Evolutionary conservation across 92 coral and sea anemone species (phyloP), one percentile per base, ranked within the genome.

Genomic region (Paragorgia papillata): DNA sequence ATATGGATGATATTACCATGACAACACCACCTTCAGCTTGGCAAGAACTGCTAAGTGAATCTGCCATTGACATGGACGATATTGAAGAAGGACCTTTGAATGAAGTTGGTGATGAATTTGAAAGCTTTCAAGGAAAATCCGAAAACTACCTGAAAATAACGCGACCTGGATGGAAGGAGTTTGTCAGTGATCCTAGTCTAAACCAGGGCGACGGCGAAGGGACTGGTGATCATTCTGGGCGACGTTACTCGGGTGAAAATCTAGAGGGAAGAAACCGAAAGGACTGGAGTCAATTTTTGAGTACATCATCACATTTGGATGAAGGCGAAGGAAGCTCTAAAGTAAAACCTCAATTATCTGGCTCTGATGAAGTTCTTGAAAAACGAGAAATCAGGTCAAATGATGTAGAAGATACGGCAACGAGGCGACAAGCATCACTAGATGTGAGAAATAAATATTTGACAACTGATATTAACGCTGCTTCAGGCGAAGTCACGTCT

Each of bases 221-320:
- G 41, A 27, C 13, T 19, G 33, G 57, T 18, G 32, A 13, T 53
- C 27, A 1, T 27, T 35, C 26, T 9, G 75, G 54, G 27, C 62
- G 18, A 28, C 29, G 33, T 22, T 15, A 56, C 33, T 56, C 30
- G 30, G 19, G 29, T 54, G 30, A 55, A 9, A 59, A n/a, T n/a
- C 7, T 43, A 0, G 48, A 9, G 32, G 64, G 0, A 37, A 22
- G 31, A 12, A 54, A 58, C 13, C 49, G 19, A 57, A 51, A 54
- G 31, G 78, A 71, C 7, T 71, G 78, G 78, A 58, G 24, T 18
- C 62, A 71, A 1, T 71, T 50, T n/a, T 34, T 71, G 20, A 71
- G 78, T 55, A 39, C 78, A 12, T 55, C 58, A 8, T 55, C 58
- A 8, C 58, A 57, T 7, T 25, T 68, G 25, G 26, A 35, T 66